phyloP scores from a whole-genome alignment of 2,113 vertebrate species.

The Mesoclemmys tuberculata region DNA sequence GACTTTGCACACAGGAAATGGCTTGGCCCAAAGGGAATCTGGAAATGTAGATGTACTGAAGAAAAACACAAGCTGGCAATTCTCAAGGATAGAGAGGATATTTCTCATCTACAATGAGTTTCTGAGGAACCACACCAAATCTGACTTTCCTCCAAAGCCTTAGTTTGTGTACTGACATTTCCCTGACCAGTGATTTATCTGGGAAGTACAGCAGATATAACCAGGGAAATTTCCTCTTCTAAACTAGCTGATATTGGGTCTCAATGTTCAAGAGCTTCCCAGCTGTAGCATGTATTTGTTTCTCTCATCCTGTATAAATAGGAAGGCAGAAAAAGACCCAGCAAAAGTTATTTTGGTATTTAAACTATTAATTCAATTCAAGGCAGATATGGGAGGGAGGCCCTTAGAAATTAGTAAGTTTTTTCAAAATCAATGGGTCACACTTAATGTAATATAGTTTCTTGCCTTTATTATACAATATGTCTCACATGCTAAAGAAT shows the following conservation, averaged over 20 bases:
- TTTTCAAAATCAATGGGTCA: background rate
- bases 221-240: background rate
- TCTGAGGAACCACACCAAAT: background rate
- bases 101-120: background rate
- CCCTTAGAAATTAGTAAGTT: background rate
- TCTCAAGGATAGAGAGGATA: background rate
- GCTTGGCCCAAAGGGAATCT: background rate
- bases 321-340: background rate
- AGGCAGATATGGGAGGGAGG: background rate
- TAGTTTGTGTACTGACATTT: background rate
- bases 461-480: background rate
- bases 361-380: background rate
- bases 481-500: background rate
- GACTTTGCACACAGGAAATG: conserved; percentile 3
- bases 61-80: background rate
- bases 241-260: background rate
- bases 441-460: background rate
- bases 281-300: background rate
- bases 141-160: background rate
- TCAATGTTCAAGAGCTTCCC: background rate
- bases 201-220: background rate
- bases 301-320: background rate
- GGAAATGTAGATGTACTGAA: background rate
- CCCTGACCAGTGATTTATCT: background rate
- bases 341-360: background rate